Evolutionary conservation across 2,113 vertebrate genomes (phyloP), one percentile per base, ranked within the genome.

Genomic region (Onychorhynchus coronatus): DNA sequence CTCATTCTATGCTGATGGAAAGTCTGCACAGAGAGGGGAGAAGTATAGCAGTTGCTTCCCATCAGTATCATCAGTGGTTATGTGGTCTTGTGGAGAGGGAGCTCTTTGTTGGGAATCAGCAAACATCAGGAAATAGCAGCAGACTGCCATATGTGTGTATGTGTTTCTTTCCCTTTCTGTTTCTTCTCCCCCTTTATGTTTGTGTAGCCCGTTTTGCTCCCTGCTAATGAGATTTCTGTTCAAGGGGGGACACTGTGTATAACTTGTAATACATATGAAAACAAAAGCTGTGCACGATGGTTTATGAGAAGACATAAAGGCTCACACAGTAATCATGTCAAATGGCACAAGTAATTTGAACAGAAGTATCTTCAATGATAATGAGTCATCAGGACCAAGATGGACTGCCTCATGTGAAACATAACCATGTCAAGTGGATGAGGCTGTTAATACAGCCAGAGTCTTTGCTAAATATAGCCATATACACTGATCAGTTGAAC

Each of bases 301-400:
- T 50, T 87, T 76, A 67, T 79, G 76, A 80, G 39, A 89, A 22
- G 58, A 87, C 22, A 68, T 35, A 19, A 92, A 73, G 65, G 19
- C 39, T 84, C 41, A 35, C 46, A 55, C 27, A 74, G 20, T 49
- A 85, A 59, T 30, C 39, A 30, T 27, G 44, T 63, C 42, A 84
- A 94, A 92, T 44, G 22, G 39, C 24, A 44, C 42, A 70, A 84
- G 11, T 71, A 87, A 89, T 89, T 85, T 56, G 37, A 31, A 82
- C 59, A 82, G 62, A 91, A 95, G 78, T 88, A 76, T 75, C 77
- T 92, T 96, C 74, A 49, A 14, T 72, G 52, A n/a, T 65, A 71
- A 23, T 72, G 75, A 95, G 52, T 89, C 79, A 88, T 81, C 37
- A 74, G 75, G 58, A 77, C 68, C 52, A 74, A 7, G 50, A 88